Evolutionary conservation across 2,888 invertebrate species (phyloP).

Genomic region (Tinea trinotella): DNA sequence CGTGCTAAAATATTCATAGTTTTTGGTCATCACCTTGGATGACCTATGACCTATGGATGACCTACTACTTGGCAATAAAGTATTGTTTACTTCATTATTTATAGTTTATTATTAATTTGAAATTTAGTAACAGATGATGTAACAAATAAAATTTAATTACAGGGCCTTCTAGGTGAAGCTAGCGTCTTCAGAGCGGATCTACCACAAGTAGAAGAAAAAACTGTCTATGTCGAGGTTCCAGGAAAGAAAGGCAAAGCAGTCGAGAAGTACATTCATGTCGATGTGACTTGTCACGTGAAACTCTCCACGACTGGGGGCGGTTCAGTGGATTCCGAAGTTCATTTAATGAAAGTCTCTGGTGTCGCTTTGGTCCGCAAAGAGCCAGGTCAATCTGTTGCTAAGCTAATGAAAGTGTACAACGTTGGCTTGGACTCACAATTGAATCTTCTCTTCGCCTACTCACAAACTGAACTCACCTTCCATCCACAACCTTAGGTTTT

Average conservation of each 20-base stretch:
- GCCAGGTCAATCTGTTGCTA: conserved; percentile 66
- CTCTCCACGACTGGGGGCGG: conserved; percentile 73
- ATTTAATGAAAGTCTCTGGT: conserved; percentile 78
- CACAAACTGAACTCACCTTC: conserved; percentile 76
- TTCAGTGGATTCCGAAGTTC: conserved; percentile 70
- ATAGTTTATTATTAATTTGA: too few species aligned
- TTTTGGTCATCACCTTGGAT: too few species aligned
- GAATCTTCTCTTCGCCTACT: conserved; percentile 76
- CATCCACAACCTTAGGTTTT: conserved; percentile 65
- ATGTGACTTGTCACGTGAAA: conserved; percentile 78
- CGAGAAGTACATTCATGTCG: conserved; percentile 77
- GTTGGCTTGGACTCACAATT: conserved; percentile 79
- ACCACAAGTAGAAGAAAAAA: conserved; percentile 77
- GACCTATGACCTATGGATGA: too few species aligned
- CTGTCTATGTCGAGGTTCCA: conserved; percentile 68
- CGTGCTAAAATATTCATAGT: too few species aligned
- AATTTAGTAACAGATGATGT: too few species aligned
- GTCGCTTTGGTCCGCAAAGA: conserved; percentile 76
- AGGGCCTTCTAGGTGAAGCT: conserved; percentile 75
- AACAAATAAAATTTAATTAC: conserved; percentile 26
- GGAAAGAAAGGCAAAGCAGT: conserved; percentile 64
- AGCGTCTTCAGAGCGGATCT: conserved; percentile 77
- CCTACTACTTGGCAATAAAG: too few species aligned
- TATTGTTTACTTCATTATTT: too few species aligned
- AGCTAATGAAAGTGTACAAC: conserved; percentile 74